phyloP scores from a whole-genome alignment of 2,113 vertebrate species.

The Furnarius figulus region DNA sequence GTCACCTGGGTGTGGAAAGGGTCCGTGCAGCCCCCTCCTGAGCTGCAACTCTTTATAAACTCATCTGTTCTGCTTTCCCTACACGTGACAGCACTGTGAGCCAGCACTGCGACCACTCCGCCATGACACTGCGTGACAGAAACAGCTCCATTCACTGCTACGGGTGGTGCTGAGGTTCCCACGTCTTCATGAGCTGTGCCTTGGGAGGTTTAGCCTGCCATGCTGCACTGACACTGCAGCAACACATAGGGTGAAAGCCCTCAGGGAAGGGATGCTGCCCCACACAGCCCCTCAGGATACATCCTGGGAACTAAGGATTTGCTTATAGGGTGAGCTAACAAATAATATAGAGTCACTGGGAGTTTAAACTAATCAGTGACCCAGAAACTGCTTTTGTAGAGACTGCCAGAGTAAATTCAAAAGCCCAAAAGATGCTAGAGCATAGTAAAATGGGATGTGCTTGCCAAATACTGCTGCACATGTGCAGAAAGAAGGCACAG shows the following conservation, averaged over 20 bases:
- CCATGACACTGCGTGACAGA: background rate
- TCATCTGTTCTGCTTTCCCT: background rate
- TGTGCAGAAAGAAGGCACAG: accelerated
- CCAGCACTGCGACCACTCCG: background rate
- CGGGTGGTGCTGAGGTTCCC: background rate
- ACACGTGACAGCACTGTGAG: too few relatives aligned
- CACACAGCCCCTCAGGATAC: background rate
- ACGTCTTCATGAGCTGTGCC: background rate
- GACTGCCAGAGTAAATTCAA: background rate
- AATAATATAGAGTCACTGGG: background rate
- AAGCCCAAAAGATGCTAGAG: background rate
- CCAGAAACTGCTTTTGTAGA: background rate
- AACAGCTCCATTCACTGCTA: background rate
- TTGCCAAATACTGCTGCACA: background rate
- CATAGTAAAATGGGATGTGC: background rate
- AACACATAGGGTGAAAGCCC: accelerated
- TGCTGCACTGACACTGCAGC: accelerated
- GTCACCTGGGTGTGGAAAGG: background rate
- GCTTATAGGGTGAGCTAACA: background rate
- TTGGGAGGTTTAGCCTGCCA: background rate
- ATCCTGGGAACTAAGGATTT: background rate
- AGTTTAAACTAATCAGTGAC: background rate
- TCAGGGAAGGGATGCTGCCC: background rate
- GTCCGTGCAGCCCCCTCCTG: background rate
- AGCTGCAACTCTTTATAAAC: background rate